Conservation (phyloP, 2,888 invertebrate species). For the Dicyrtoma fusca region DNA sequence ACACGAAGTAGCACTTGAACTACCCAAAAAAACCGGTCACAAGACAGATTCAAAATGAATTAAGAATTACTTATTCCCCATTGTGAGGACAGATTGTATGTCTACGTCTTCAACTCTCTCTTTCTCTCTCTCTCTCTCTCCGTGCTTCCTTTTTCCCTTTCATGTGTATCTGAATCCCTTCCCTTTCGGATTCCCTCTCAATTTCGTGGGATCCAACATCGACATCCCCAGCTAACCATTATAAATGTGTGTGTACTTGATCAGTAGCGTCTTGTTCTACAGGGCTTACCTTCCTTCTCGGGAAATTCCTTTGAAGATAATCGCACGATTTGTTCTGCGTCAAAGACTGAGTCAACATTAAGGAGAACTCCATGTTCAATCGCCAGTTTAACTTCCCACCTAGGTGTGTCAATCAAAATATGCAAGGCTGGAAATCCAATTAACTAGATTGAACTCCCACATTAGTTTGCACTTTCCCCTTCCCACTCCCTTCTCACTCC, state of each 20-base stretch:
- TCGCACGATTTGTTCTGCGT: slow-evolving; percentile 58
- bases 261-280: too few species aligned
- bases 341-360: slow-evolving; percentile 61
- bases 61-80: slow-evolving; percentile 35
- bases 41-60: slow-evolving; percentile 14
- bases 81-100: background rate
- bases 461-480: background rate
- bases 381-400: slow-evolving; percentile 60
- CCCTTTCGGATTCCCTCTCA: too few species aligned
- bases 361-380: slow-evolving; percentile 58
- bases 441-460: background rate
- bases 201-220: too few species aligned
- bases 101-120: background rate
- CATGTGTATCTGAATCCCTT: too few species aligned
- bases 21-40: slow-evolving; percentile 16
- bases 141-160: too few species aligned
- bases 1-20: slow-evolving; percentile 59
- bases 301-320: slow-evolving; percentile 50
- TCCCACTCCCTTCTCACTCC: background rate
- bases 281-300: slow-evolving; percentile 24
- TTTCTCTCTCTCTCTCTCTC: background rate
- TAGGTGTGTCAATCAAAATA: slow-evolving; percentile 22
- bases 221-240: too few species aligned
- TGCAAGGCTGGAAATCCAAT: background rate
- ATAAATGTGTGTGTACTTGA: too few species aligned